Evolutionary conservation across 2,888 invertebrate species (phyloP).

Genomic region (Drosophila neutralis): DNA sequence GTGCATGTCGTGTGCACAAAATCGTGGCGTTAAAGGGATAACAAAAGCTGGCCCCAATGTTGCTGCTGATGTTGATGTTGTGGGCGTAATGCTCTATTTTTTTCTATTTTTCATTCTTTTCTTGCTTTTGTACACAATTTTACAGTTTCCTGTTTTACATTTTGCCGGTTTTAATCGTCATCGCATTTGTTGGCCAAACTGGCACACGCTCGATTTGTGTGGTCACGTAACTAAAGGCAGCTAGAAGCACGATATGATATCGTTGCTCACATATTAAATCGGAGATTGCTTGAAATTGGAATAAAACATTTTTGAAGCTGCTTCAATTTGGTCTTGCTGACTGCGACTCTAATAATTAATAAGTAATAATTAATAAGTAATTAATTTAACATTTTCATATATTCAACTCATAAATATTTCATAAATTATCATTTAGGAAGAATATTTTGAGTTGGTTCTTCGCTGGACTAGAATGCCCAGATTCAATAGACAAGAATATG

Average conservation of each 20-base stretch:
- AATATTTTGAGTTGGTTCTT: background rate
- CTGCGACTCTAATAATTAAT: background rate
- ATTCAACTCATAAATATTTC: background rate
- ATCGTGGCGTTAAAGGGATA: conserved; percentile 49
- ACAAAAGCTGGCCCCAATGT: conserved; percentile 42
- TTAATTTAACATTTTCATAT: background rate
- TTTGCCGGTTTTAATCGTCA: conserved; percentile 16
- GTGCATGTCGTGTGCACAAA: conserved; percentile 46
- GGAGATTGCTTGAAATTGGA: background rate
- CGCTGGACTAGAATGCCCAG: background rate
- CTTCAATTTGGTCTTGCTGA: background rate
- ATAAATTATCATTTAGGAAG: background rate
- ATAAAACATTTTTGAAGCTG: background rate
- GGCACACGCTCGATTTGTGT: conserved; percentile 42
- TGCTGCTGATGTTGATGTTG: conserved; percentile 39
- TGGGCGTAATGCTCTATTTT: conserved; percentile 32
- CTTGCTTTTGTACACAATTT: conserved; percentile 15
- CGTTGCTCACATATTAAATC: conserved; percentile 1
- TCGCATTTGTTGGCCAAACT: conserved; percentile 41
- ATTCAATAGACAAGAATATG: too few species aligned
- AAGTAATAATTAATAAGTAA: background rate
- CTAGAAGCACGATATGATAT: conserved; percentile 3
- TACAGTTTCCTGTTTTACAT: conserved; percentile 2
- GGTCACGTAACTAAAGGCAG: conserved; percentile 25
- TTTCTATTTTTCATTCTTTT: conserved; percentile 1